These are phyloP conservation scores for Podarcis raffonei DNA, from an alignment of 2,113 vertebrate genomes.

Conservation along the genomic window DNA sequence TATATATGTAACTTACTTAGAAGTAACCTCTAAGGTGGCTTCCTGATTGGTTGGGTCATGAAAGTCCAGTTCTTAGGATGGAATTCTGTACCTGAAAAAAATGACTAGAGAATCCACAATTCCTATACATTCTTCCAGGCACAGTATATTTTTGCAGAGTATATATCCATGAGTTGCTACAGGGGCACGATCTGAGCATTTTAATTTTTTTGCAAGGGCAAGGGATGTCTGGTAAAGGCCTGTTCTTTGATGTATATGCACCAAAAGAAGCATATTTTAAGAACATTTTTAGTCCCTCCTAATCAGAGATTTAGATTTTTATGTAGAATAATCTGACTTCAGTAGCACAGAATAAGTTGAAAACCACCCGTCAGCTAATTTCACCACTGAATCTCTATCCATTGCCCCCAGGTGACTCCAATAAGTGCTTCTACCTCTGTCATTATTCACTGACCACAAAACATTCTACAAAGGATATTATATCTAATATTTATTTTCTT, in stretches of 20 bases:
- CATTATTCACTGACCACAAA: not conserved
- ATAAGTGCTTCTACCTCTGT: not conserved
- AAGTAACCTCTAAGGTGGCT: not conserved
- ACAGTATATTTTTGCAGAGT: not conserved
- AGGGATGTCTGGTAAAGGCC: no score
- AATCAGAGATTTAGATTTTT: not conserved
- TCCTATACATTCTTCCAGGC: not conserved
- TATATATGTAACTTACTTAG: not conserved
- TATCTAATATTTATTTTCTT: constrained; percentile 69
- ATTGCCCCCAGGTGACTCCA: not conserved
- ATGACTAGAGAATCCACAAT: not conserved
- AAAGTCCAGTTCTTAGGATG: no score
- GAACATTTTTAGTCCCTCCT: not conserved
- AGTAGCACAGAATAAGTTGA: not conserved
- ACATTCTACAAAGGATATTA: constrained; percentile 57
- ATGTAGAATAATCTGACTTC: not conserved
- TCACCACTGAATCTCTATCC: not conserved
- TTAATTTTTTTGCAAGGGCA: no score
- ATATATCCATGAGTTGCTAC: not conserved
- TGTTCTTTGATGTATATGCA: not conserved
- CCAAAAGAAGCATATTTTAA: not conserved
- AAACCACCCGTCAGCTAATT: not conserved
- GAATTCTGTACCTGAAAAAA: not conserved
- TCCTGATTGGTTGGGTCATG: not conserved
- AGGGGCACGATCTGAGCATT: no score